These are phyloP conservation scores for Cottoperca gobio DNA, from an alignment of 2,797 vertebrate genomes.

Conservation along the genomic window DNA sequence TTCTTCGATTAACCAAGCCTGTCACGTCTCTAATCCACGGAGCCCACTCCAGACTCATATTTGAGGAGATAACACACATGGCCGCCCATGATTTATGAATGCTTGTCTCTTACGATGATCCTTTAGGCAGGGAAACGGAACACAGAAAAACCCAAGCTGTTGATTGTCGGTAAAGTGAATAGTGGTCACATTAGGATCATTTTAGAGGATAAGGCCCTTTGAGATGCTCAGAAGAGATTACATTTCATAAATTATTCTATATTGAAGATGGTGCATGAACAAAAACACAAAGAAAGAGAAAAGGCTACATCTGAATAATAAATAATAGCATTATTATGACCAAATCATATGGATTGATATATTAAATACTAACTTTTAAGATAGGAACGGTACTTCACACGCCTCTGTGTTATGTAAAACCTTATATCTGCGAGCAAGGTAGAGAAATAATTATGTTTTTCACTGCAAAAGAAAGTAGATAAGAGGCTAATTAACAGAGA, in stretches of 20 bases:
- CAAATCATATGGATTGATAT: background rate
- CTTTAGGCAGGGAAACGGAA: constrained; percentile 37
- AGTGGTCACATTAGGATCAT: constrained; percentile 6
- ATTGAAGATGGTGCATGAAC: background rate
- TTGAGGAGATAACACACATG: constrained; percentile 67
- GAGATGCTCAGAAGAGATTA: background rate
- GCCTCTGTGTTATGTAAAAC: background rate
- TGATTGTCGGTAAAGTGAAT: constrained; percentile 20
- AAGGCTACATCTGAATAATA: background rate
- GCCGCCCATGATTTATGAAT: constrained; percentile 69
- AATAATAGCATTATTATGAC: background rate
- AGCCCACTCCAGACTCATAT: constrained; percentile 57
- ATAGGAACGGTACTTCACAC: background rate
- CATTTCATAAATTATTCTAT: background rate
- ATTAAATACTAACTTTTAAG: background rate
- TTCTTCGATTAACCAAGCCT: constrained; percentile 69
- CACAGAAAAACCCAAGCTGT: constrained; percentile 17
- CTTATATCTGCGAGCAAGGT: background rate
- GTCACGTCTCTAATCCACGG: constrained; percentile 69
- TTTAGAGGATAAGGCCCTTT: background rate
- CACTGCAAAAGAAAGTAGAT: background rate
- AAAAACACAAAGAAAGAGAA: background rate
- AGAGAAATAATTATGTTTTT: background rate
- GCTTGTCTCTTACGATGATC: constrained; percentile 56
- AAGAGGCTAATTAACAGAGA: constrained; percentile 1